A percentile compares a stretch with the other conserved stretches of the same genome.
Evolutionary conservation across 2,797 vertebrate species (phyloP).

Genomic region (Leptodactylus fallax): DNA sequence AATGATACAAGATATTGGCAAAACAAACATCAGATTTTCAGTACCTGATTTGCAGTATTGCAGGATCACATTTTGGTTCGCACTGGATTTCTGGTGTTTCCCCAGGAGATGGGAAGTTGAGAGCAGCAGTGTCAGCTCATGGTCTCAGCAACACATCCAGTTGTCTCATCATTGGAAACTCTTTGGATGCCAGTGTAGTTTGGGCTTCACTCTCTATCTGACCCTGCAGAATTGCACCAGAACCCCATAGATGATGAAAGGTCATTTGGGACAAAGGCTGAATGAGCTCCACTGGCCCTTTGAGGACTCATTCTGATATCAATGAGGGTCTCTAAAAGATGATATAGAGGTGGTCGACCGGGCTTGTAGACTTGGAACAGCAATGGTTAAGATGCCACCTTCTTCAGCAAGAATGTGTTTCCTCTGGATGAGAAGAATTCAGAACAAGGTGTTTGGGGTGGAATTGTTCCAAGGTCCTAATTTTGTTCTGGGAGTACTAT

Average conservation of each 20-base stretch:
- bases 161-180: conserved; percentile 11
- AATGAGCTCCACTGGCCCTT: background rate
- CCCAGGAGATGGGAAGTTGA: background rate
- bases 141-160: conserved; percentile 1
- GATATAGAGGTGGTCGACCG: background rate
- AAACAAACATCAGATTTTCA: background rate
- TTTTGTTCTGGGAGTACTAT: background rate
- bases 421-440: background rate
- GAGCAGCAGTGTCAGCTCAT: conserved; percentile 48
- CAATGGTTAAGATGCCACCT: background rate
- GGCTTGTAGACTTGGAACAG: background rate
- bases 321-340: background rate
- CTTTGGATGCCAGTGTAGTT: background rate
- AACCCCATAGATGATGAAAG: background rate
- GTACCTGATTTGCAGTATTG: conserved; percentile 19
- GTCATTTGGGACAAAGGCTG: conserved; percentile 1
- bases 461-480: background rate
- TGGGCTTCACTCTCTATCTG: background rate
- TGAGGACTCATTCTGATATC: background rate
- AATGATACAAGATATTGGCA: background rate
- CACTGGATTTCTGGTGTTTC: background rate
- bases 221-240: background rate
- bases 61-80: conserved; percentile 36
- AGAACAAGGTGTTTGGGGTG: background rate
- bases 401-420: no score